Evolutionary conservation across 2,113 vertebrate genomes (phyloP), one percentile per base, ranked within the genome.

Genomic region (Psophia crepitans): DNA sequence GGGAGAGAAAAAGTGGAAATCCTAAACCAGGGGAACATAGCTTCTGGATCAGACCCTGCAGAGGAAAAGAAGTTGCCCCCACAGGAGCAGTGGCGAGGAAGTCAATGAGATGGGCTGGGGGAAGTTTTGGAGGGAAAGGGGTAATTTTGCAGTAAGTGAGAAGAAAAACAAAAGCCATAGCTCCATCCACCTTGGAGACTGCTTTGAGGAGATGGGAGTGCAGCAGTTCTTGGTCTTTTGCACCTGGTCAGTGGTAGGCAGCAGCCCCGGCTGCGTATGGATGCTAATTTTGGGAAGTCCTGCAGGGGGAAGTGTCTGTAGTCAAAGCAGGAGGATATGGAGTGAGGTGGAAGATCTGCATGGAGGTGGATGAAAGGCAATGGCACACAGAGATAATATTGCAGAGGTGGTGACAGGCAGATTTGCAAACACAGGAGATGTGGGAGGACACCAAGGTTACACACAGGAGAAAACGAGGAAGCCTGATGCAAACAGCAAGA

Each of bases 381-480:
- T 56, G 77, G 86, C 92, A 84, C 80, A 93, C 61, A 26, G 4
- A 94, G 87, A 93, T 91, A 93, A 65, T 96, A 89, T 35, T 91
- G 94, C 91, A 94, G 96, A 87, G 94, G 95, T 89, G 91, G 92
- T 96, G 95, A 96, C 81, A 95, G 91, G 91, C 95, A 97, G 94
- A 95, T 97, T 96, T 97, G 95, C 96, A 97, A 97, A 97, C 95
- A 95, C 53, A 70, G 70, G 70, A 95, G 93, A 69, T 1, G 93
- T 97, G 87, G 96, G 97, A 97, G 97, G 92, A 95, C 89, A 74
- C 78, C 54, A 89, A 89, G 92, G 94, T 95, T 97, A 95, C 84
- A 95, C 63, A 83, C 2, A 82, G 77, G 57, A 90, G 83, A 75
- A 95, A 96, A 79, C 57, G 61, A 91, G 85, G 77, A 93, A 95